Evolutionary conservation across 2,888 invertebrate species (phyloP).

Genomic region (Elysia crispata): DNA sequence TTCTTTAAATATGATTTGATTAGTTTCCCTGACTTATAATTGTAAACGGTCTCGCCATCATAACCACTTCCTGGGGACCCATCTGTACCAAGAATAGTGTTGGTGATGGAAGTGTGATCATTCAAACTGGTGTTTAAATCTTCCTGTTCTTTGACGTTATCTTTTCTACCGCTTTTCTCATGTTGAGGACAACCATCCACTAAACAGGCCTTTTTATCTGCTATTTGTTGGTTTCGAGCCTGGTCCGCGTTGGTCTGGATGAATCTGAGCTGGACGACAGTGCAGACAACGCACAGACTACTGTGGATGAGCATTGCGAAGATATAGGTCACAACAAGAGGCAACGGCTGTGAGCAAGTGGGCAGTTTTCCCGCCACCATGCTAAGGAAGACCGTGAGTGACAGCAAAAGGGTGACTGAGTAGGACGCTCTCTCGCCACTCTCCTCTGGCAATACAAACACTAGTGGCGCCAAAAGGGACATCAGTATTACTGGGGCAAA

Average conservation of each 20-base stretch:
- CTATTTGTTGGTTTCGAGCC: no score
- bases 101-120: no score
- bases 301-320: slow-evolving; percentile 26
- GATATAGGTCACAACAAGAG: slow-evolving; percentile 25
- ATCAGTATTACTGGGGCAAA: slow-evolving; percentile 21
- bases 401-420: slow-evolving; percentile 33
- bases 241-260: neutral
- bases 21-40: no score
- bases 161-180: no score
- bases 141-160: no score
- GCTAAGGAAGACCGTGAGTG: slow-evolving; percentile 33
- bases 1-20: no score
- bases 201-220: no score
- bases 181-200: no score
- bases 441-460: slow-evolving; percentile 33
- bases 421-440: slow-evolving; percentile 41
- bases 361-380: slow-evolving; percentile 26
- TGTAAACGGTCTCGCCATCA: no score
- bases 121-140: no score
- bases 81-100: no score
- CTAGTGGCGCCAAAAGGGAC: slow-evolving; percentile 24
- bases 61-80: no score
- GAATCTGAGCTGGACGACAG: slow-evolving; percentile 23
- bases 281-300: neutral
- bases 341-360: slow-evolving; percentile 26